Conservation (phyloP, 2,888 invertebrate species). For the Mesoligia furuncula region DNA sequence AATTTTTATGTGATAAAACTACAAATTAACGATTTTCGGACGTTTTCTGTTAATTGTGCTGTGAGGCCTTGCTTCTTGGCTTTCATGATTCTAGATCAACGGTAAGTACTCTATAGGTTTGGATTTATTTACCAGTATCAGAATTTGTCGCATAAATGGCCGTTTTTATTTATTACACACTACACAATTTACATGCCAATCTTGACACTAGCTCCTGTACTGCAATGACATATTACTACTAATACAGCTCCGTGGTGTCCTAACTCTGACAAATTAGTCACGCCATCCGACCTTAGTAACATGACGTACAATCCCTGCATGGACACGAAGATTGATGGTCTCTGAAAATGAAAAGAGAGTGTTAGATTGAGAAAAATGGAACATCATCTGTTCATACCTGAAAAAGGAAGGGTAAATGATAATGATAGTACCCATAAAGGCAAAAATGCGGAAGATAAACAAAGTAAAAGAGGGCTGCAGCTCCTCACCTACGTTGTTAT, state of each 20-base stretch:
- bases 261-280: constrained; percentile 44
- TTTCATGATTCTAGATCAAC: neutral
- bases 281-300: constrained; percentile 42
- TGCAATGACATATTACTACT: constrained; percentile 12
- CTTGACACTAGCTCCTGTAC: constrained; percentile 7
- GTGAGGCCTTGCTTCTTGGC: neutral
- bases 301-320: constrained; percentile 44
- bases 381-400: constrained; percentile 44
- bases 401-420: constrained; percentile 8
- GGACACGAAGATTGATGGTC: constrained; percentile 50
- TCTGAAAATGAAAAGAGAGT: constrained; percentile 34
- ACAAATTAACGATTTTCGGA: neutral
- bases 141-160: neutral
- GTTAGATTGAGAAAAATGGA: constrained; percentile 50
- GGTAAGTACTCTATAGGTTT: no score
- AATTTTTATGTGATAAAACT: neutral
- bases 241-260: neutral
- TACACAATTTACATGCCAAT: constrained; percentile 13
- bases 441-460: neutral
- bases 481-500: no score
- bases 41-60: neutral
- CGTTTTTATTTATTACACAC: neutral
- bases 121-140: neutral
- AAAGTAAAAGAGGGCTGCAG: neutral
- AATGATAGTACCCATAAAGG: constrained; percentile 14